Base-by-base conservation (phyloP, 2,888 invertebrate genomes). In the Meandrusa payeni region DNA sequence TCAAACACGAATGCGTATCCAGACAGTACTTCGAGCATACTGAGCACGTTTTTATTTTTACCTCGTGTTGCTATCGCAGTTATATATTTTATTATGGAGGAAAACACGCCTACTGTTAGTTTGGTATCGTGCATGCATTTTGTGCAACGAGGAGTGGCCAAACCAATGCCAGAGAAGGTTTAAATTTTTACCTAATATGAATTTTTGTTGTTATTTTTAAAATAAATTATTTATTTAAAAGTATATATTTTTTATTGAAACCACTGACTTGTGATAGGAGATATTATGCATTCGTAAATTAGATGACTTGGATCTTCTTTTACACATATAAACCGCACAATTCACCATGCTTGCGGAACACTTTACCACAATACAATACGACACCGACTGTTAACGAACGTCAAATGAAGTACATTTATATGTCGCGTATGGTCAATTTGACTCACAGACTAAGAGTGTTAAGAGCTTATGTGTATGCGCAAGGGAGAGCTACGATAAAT, bases 81-180 rank as follows among this genome's bases (percentile, higher is more conserved):
- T 12, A 34, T 9, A 24, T 31, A 12, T 22, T 15, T 17, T 10
- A 54, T 31, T 50, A 81, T 80, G 77, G 85, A 85, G 40, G 85
- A 81, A 61, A 76, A 81, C 31, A 88, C 89, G 47, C 86, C 86
- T 5, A 89, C 83, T 53, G 91, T 93, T 65, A 94, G 94, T 76
- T 91, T 95, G 61, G 89, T 95, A 50, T 92, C 95, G 0, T 95
- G 95, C 53, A 80, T 94, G 60, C 91, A 92, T 58, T 96, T 95
- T 90, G 93, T 96, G 0, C 91, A 89, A 58, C 90, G 91, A 52
- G 95, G 95, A 23, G 92, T 94, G 11, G 93, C 95, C 2, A 94
- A 93, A 78, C 86, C 90, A 7, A 89, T 90, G 7, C 95, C 95
- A 0, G 93, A 94, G 63, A 95, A 94, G 86, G 93, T 93, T 26